Conservation (phyloP, 2,888 invertebrate genomes). For the Dione juno region DNA sequence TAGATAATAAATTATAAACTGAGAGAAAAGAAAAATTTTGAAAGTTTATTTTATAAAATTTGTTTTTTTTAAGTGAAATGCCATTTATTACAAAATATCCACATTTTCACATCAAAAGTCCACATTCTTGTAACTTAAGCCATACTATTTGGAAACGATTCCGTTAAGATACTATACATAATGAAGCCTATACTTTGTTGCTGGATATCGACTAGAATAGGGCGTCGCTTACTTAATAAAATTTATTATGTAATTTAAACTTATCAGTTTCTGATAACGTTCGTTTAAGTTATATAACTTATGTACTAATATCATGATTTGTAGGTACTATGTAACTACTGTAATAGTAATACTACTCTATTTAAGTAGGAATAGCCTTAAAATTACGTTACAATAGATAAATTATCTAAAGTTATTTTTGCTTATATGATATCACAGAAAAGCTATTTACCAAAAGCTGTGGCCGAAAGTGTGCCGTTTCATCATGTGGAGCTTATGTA, state of each 20-base stretch:
- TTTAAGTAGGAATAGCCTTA: not conserved
- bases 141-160: slow-evolving; percentile 41
- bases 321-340: not conserved
- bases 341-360: not conserved
- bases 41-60: too few species aligned
- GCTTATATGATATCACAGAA: too few species aligned
- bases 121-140: slow-evolving; percentile 30
- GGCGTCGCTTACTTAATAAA: slow-evolving; percentile 45
- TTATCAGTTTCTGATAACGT: slow-evolving; percentile 38
- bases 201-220: slow-evolving; percentile 46
- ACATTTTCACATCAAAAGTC: not conserved
- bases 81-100: not conserved
- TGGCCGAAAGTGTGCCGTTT: too few species aligned
- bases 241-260: slow-evolving; percentile 45
- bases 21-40: too few species aligned
- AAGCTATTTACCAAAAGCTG: too few species aligned
- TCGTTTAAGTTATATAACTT: slow-evolving; percentile 17
- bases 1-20: too few species aligned
- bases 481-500: too few species aligned
- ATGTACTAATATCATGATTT: slow-evolving; percentile 4
- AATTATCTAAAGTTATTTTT: too few species aligned
- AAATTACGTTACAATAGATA: not conserved
- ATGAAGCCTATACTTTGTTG: slow-evolving; percentile 46
- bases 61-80: not conserved
- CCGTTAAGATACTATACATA: slow-evolving; percentile 44